A percentile compares a stretch with the other conserved stretches of the same genome.
phyloP scores from a whole-genome alignment of 2,797 vertebrate genomes.

The Chaunax sp. region DNA sequence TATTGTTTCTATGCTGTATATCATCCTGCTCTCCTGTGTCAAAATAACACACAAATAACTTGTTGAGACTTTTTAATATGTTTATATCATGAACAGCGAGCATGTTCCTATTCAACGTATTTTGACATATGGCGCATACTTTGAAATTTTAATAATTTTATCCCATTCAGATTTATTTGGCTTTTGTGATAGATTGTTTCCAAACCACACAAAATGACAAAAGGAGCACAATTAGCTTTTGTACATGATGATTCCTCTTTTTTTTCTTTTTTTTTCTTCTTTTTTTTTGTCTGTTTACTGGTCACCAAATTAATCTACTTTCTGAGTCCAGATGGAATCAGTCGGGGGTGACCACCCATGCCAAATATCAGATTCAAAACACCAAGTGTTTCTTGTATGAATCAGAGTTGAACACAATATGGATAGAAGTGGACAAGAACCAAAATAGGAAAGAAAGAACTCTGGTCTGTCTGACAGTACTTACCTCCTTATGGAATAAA shows the following conservation, averaged over 20 bases:
- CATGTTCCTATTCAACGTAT: not conserved
- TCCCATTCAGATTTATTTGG: not conserved
- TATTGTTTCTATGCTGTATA: no score
- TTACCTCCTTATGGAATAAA: slow-evolving; percentile 37
- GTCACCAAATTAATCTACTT: slow-evolving; percentile 55
- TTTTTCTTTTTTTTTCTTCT: no score
- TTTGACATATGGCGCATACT: not conserved
- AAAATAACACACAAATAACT: no score
- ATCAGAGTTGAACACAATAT: slow-evolving; percentile 67
- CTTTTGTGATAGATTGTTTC: not conserved
- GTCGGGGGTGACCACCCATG: slow-evolving; percentile 55
- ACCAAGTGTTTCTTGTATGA: slow-evolving; percentile 61
- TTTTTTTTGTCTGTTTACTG: slow-evolving; percentile 30
- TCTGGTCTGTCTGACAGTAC: slow-evolving; percentile 18
- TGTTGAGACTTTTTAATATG: no score
- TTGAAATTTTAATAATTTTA: not conserved
- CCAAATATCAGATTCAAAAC: slow-evolving; percentile 67
- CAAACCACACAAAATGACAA: slow-evolving; percentile 20
- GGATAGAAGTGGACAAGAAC: slow-evolving; percentile 43
- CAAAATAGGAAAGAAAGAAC: slow-evolving; percentile 26
- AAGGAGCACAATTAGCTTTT: slow-evolving; percentile 33
- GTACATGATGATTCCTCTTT: slow-evolving; percentile 18
- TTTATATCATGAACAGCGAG: not conserved
- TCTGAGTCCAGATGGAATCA: slow-evolving; percentile 76
- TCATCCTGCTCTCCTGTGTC: not conserved